Conservation (phyloP, 1,140 invertebrate species). For the Zaprionus inermis region DNA sequence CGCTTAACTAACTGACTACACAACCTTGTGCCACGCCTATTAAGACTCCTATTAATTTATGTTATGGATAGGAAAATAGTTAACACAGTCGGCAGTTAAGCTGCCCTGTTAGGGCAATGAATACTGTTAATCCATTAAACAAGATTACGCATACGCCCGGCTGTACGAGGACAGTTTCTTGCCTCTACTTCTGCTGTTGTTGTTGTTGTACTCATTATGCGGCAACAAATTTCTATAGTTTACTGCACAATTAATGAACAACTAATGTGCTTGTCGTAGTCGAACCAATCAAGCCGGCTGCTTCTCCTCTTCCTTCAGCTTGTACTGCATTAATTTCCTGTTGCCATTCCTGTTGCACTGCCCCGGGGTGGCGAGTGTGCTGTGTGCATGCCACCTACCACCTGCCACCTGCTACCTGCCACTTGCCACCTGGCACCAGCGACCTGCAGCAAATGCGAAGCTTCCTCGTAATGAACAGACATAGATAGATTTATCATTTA, state of each 20-base stretch:
- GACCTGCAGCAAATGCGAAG: slow-evolving; percentile 7
- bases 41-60: slow-evolving; percentile 60
- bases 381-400: slow-evolving; percentile 7
- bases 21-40: background rate
- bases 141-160: slow-evolving; percentile 66
- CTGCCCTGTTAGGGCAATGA: slow-evolving; percentile 30
- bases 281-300: slow-evolving; percentile 9
- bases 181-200: background rate
- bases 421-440: slow-evolving; percentile 15
- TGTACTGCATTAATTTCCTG: slow-evolving; percentile 36
- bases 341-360: slow-evolving; percentile 17
- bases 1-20: slow-evolving; percentile 39
- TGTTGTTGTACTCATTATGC: slow-evolving; percentile 37
- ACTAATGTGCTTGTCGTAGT: slow-evolving; percentile 54
- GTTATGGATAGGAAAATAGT: slow-evolving; percentile 56
- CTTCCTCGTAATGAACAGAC: slow-evolving; percentile 33
- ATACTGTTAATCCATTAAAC: slow-evolving; percentile 54
- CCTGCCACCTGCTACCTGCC: slow-evolving; percentile 13
- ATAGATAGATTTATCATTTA: slow-evolving; percentile 38
- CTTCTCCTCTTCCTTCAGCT: background rate
- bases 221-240: slow-evolving; percentile 40
- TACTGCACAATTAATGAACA: slow-evolving; percentile 67
- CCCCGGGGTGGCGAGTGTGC: background rate
- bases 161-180: background rate
- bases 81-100: slow-evolving; percentile 23